These are phyloP conservation scores for Irena cyanogastra DNA, from an alignment of 2,113 vertebrate genomes.

Conservation along the genomic window DNA sequence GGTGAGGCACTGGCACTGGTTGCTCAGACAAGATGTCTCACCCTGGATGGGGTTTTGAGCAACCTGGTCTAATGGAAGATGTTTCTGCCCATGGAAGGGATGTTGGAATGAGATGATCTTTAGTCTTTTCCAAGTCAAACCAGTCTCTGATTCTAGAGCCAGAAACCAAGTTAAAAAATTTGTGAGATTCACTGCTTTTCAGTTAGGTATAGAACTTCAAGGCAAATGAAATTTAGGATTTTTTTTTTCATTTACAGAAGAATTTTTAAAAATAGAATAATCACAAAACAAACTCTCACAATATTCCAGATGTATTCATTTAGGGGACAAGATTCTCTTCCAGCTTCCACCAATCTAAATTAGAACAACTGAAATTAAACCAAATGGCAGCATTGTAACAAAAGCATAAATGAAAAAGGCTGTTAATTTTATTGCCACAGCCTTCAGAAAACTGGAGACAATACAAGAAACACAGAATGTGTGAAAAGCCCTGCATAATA, in stretches of 20 bases:
- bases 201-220: neutral
- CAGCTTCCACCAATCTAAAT: neutral
- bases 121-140: neutral
- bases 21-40: neutral
- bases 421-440: neutral
- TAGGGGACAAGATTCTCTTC: neutral
- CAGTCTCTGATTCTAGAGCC: neutral
- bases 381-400: neutral
- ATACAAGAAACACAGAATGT: conserved; percentile 2
- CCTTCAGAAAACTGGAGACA: neutral
- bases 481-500: conserved; percentile 46
- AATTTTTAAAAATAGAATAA: neutral
- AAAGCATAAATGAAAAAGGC: neutral
- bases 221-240: neutral
- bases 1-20: neutral
- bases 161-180: neutral
- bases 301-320: neutral
- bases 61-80: neutral
- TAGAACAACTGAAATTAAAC: neutral
- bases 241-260: neutral
- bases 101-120: neutral
- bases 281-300: neutral
- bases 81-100: neutral
- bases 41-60: neutral
- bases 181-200: neutral